These are phyloP conservation scores for Geotrupes spiniger DNA, from an alignment of 2,888 invertebrate genomes.

Conservation along the genomic window DNA sequence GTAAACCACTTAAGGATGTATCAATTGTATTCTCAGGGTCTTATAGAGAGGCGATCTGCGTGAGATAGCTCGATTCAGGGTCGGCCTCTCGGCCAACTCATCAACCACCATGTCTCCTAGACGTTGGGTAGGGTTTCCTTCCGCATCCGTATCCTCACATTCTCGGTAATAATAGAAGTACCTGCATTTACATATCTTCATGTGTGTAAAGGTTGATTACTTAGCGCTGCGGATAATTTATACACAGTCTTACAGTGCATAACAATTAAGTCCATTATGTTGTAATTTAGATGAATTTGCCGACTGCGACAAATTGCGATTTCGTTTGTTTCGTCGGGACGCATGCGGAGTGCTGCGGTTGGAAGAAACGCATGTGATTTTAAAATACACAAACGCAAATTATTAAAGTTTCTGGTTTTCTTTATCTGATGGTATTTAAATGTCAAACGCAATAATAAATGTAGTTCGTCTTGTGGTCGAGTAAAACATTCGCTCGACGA, in stretches of 20 bases:
- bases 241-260: conserved; percentile 17
- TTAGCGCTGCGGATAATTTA: conserved; percentile 18
- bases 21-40: conserved; percentile 16
- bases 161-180: conserved; percentile 23
- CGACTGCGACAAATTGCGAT: too few species aligned
- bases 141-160: conserved; percentile 23
- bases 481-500: too few species aligned
- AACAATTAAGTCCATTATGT: conserved; percentile 17
- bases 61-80: conserved; percentile 40
- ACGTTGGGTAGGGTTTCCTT: conserved; percentile 32
- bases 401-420: too few species aligned
- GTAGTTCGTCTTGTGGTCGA: too few species aligned
- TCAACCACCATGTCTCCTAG: conserved; percentile 45
- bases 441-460: too few species aligned
- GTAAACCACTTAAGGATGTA: conserved; percentile 23
- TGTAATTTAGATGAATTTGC: background rate
- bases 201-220: conserved; percentile 28
- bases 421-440: too few species aligned
- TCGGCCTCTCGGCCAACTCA: conserved; percentile 33
- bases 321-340: too few species aligned
- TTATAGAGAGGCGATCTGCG: conserved; percentile 38
- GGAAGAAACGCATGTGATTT: too few species aligned
- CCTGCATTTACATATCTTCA: conserved; percentile 35
- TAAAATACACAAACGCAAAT: too few species aligned
- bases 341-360: too few species aligned